These are phyloP conservation scores for Platyura marginata DNA, from an alignment of 1,140 invertebrate species.

Conservation along the genomic window DNA sequence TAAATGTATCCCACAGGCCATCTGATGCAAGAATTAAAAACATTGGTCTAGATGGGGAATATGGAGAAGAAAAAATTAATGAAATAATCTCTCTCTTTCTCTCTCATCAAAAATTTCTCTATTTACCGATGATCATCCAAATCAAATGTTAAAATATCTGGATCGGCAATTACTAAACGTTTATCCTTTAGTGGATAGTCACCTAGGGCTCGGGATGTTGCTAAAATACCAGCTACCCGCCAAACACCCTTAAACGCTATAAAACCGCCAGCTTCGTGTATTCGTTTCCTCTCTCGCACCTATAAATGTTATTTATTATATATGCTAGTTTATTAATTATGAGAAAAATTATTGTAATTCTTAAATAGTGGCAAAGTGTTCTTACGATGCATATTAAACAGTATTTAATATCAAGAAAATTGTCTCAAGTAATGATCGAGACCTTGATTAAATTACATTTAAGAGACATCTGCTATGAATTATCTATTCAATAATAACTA, in stretches of 20 bases:
- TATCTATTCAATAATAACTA: too few relatives aligned
- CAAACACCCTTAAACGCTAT: conserved; percentile 92
- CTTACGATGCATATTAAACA: too few relatives aligned
- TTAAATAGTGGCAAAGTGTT: too few relatives aligned
- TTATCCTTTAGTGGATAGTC: conserved; percentile 91
- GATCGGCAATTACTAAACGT: conserved; percentile 84
- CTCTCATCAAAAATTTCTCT: neutral
- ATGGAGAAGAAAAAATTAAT: neutral
- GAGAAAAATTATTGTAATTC: neutral
- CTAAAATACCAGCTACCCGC: conserved; percentile 88
- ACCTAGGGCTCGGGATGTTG: conserved; percentile 83
- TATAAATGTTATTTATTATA: conserved; percentile 23
- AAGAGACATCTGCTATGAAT: too few relatives aligned
- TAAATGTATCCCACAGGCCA: conserved; percentile 90
- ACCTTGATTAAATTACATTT: too few relatives aligned
- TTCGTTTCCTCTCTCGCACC: conserved; percentile 69
- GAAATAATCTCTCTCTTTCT: neutral
- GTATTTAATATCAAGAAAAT: too few relatives aligned
- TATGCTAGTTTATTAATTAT: neutral
- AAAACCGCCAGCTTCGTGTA: conserved; percentile 81
- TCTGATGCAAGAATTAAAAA: conserved; percentile 88
- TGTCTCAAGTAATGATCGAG: too few relatives aligned
- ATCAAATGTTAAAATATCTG: conserved; percentile 90
- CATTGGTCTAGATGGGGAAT: conserved; percentile 32
- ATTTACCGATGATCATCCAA: conserved; percentile 49